A percentile compares a stretch with the other conserved stretches of the same genome.
These are phyloP conservation scores for Hypotaenidia philippensis DNA, from an alignment of 2,797 vertebrate species.

Conservation along the genomic window DNA sequence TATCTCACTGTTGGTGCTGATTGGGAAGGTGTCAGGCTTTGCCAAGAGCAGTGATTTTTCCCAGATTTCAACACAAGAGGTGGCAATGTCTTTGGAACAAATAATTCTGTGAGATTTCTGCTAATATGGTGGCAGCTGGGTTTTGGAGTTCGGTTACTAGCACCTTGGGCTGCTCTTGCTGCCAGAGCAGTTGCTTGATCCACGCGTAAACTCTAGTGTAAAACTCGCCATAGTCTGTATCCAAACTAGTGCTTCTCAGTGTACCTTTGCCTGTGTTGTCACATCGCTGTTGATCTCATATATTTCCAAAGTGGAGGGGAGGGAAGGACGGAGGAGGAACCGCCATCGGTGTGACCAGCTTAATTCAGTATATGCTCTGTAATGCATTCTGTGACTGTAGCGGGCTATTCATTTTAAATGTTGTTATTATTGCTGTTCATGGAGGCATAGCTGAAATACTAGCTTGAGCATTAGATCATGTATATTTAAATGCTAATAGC, in stretches of 20 bases:
- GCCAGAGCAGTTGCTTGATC: neutral
- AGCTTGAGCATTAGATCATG: neutral
- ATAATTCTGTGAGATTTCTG: neutral
- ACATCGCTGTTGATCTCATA: neutral
- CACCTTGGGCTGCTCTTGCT: neutral
- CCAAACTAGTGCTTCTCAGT: neutral
- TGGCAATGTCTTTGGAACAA: neutral
- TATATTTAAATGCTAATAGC: slow-evolving; percentile 40
- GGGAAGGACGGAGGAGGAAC: neutral
- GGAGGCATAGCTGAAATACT: slow-evolving; percentile 36
- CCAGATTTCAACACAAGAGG: neutral
- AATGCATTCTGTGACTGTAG: slow-evolving; percentile 6
- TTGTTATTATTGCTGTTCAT: slow-evolving; percentile 20
- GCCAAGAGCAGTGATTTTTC: neutral
- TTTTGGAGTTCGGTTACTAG: neutral
- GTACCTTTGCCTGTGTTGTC: neutral
- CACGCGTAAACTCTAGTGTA: neutral
- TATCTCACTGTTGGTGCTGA: neutral
- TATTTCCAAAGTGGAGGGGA: neutral
- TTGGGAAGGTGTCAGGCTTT: neutral
- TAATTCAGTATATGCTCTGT: neutral
- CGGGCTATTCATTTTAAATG: neutral
- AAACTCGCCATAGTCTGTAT: neutral
- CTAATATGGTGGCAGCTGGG: neutral
- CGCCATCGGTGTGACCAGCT: neutral